Evolutionary conservation across 2,888 invertebrate genomes (phyloP).

Genomic region (Tortrix viridana): DNA sequence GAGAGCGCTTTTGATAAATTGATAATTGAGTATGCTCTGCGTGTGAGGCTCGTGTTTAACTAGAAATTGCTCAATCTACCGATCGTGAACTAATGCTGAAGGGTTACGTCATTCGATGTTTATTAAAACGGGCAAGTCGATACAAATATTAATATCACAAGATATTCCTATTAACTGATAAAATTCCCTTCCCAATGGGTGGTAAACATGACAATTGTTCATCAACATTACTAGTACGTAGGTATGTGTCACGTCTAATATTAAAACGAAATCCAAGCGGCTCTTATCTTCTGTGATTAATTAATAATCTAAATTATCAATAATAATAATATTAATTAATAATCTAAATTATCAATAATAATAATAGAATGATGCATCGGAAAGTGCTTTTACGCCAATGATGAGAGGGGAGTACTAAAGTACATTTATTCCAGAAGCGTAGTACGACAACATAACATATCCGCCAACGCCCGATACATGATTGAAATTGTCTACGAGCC

Average conservation of each 20-base stretch:
- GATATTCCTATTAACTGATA: no score
- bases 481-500: slow-evolving; percentile 42
- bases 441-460: slow-evolving; percentile 17
- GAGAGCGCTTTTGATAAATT: slow-evolving; percentile 35
- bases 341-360: not conserved
- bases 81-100: not conserved
- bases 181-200: no score
- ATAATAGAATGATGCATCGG: not conserved
- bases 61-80: slow-evolving; percentile 19
- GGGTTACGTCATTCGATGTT: not conserved
- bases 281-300: no score
- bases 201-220: no score
- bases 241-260: no score
- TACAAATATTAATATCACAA: no score
- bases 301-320: not conserved
- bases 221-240: no score
- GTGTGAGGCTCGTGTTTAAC: slow-evolving; percentile 31
- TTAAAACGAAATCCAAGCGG: no score
- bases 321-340: no score
- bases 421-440: not conserved
- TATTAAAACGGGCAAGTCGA: not conserved
- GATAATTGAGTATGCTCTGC: slow-evolving; percentile 32
- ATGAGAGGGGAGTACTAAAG: not conserved
- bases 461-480: slow-evolving; percentile 31
- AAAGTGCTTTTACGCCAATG: not conserved